Base-by-base conservation (phyloP, 2,113 vertebrate species). In the Cinclus mexicanus region DNA sequence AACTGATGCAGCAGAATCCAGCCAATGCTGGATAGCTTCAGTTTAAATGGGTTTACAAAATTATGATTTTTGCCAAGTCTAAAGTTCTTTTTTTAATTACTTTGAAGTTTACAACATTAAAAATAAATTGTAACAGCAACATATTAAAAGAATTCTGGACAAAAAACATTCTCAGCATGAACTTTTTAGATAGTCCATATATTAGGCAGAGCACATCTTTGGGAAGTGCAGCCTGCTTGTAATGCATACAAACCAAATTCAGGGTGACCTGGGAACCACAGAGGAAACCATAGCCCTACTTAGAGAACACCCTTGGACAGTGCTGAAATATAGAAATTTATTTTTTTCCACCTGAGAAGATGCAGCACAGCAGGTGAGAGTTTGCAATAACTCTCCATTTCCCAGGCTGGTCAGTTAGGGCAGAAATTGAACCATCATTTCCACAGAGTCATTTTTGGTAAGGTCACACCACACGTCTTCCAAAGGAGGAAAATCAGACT, bases 401-500 rank as follows among this genome's bases (percentile, higher is more conserved):
- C 41, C 35, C 39, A 79, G 61, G 18, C 52, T 81, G 47, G 41
- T 25, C 78, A 60, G 20, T 37, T 39, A 67, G 41, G 60, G 46
- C 39, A 88, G 83, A 79, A 94, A 83, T 1, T 21, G 33, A 88
- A 55, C 39, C 24, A 49, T 24, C 13, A 19, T 60, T 87, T 93
- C 80, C 39, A 90, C 39, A n/a, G 35, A 70, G 21, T 37, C 24
- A 50, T 49, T 81, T 92, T 87, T 82, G 76, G 57, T 83, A 83
- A 39, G 39, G 69, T 64, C 31, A 65, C 39, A 64, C 49, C 31
- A 60, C n/a, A 16, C 14, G 19, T 33, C 4, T 3, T 82, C 76
- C 49, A 42, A 83, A 94, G 79, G 68, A 95, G 80, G 97, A 96
- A 98, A 97, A 97, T 97, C 97, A 81, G 87, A 71, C 97, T 97